Evolutionary conservation across 2,113 vertebrate genomes (phyloP).

Genomic region (Edolisoma coerulescens): DNA sequence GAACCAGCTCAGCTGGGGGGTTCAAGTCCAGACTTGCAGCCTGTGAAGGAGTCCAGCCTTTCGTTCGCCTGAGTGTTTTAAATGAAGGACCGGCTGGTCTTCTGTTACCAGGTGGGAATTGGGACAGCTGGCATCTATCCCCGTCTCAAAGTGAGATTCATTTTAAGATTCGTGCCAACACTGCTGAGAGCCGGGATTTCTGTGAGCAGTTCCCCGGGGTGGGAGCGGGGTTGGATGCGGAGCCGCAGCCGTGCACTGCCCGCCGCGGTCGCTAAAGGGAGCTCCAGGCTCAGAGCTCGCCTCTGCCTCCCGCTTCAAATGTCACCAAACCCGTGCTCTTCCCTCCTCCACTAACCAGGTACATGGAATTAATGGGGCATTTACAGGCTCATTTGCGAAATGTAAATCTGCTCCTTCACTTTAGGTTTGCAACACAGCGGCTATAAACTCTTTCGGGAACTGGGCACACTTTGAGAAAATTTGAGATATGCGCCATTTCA

Average conservation of each 20-base stretch:
- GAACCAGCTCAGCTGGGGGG: neutral
- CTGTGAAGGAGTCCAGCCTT: neutral
- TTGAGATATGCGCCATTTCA: neutral
- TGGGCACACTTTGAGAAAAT: neutral
- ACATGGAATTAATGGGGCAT: neutral
- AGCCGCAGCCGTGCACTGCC: neutral
- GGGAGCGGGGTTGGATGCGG: accelerated
- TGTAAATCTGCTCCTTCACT: neutral
- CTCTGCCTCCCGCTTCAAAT: accelerated
- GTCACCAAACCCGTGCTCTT: neutral
- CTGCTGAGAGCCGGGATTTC: neutral
- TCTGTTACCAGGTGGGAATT: neutral
- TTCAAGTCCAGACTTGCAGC: neutral
- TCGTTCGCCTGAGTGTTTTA: neutral
- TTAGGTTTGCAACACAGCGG: neutral
- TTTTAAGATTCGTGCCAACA: too few species aligned
- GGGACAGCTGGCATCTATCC: neutral
- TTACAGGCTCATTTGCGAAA: neutral
- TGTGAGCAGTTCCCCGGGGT: accelerated
- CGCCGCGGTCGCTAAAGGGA: conserved; percentile 31
- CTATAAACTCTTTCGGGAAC: neutral
- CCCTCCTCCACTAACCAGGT: neutral
- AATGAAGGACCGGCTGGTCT: too few species aligned
- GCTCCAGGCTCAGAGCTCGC: conserved; percentile 47
- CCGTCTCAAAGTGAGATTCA: neutral